Evolutionary conservation across 2,888 invertebrate genomes (phyloP).

Genomic region (Dexiosoma caninum): DNA sequence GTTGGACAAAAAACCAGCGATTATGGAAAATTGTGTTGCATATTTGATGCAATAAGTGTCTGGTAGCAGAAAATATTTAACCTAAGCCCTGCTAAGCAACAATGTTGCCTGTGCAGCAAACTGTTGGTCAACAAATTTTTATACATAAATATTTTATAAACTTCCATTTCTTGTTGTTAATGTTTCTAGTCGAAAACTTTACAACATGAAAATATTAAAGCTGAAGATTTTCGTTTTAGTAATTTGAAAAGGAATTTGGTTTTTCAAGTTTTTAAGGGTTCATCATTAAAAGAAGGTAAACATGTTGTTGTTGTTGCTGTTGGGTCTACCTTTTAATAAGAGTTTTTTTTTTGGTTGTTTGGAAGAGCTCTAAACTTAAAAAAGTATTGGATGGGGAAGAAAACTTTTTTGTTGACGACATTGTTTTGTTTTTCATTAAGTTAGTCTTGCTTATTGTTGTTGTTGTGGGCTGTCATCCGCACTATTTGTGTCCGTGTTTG

Average conservation of each 20-base stretch:
- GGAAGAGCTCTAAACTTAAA: neutral
- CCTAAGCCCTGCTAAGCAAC: neutral
- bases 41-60: conserved; percentile 56
- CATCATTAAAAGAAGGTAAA: conserved; percentile 54
- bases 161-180: neutral
- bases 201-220: conserved; percentile 33
- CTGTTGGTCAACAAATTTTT: conserved; percentile 17
- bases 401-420: conserved; percentile 54
- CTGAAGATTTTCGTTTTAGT: neutral
- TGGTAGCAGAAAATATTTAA: conserved; percentile 52
- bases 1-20: conserved; percentile 18
- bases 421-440: conserved; percentile 51
- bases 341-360: neutral
- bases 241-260: conserved; percentile 26
- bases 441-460: conserved; percentile 27
- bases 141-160: conserved; percentile 51
- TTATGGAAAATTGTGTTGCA: conserved; percentile 53
- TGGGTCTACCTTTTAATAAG: conserved; percentile 19
- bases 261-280: conserved; percentile 52
- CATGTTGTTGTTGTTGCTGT: conserved; percentile 12
- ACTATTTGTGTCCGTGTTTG: neutral
- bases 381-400: neutral
- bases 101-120: conserved; percentile 2
- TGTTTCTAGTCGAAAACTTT: conserved; percentile 14
- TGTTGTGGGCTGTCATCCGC: conserved; percentile 16